Conservation (phyloP, 2,797 vertebrate species). For the Euphonia xanthogaster region DNA sequence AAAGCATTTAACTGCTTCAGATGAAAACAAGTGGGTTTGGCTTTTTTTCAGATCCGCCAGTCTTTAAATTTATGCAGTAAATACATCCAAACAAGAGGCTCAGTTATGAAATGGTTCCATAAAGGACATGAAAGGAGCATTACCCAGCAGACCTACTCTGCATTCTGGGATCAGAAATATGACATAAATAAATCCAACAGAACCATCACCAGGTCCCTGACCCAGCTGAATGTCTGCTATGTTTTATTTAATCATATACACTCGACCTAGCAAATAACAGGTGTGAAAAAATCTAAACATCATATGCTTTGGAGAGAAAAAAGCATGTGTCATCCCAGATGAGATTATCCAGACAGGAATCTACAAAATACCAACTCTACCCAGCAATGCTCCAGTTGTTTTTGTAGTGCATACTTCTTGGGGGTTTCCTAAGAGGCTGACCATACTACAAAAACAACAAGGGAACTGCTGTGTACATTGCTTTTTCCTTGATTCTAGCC, state of each 20-base stretch:
- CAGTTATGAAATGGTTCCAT: background rate
- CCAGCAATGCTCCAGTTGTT: background rate
- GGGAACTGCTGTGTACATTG: slow-evolving; percentile 42
- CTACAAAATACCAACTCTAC: slow-evolving; percentile 53
- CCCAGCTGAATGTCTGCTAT: background rate
- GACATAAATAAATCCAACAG: background rate
- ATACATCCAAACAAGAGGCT: background rate
- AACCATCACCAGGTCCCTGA: background rate
- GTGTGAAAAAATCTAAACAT: slow-evolving; percentile 45
- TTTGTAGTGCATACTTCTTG: slow-evolving; percentile 48
- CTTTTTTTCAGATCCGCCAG: background rate
- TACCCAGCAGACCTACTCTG: background rate
- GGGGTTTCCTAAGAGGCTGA: slow-evolving; percentile 61
- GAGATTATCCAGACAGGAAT: slow-evolving; percentile 55
- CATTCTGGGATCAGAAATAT: background rate
- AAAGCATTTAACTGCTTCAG: background rate
- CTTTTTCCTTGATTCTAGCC: slow-evolving; percentile 23
- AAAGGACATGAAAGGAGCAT: background rate
- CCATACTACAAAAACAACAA: slow-evolving; percentile 61
- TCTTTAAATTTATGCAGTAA: background rate
- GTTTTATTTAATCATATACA: background rate
- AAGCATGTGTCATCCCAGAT: background rate
- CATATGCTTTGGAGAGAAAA: slow-evolving; percentile 3
- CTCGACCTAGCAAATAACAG: slow-evolving; percentile 20
- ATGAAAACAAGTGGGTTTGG: background rate